Conservation (phyloP, 2,888 invertebrate genomes). For the Phymatocera aterrima region DNA sequence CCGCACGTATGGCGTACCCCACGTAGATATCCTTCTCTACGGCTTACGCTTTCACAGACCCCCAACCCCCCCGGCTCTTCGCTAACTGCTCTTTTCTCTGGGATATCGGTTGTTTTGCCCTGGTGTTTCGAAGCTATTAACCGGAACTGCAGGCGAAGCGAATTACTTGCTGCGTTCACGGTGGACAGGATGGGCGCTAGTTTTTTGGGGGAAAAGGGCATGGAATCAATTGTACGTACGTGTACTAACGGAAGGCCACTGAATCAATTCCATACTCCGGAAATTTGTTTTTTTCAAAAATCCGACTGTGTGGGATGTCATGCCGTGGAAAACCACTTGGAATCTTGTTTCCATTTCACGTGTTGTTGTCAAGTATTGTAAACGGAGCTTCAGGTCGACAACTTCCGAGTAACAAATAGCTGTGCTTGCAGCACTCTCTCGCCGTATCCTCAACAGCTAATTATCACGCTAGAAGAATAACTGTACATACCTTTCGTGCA, state of each 20-base stretch:
- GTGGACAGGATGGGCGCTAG: neutral
- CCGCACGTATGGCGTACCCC: neutral
- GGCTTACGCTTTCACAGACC: neutral
- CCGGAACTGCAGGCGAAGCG: neutral
- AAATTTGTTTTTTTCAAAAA: no score
- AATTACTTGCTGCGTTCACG: conserved; percentile 20
- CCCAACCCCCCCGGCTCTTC: neutral
- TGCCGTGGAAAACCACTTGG: no score
- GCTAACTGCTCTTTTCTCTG: conserved; percentile 37
- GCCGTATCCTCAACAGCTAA: no score
- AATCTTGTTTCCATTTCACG: no score
- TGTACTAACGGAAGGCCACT: neutral
- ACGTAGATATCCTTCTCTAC: neutral
- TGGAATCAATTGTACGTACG: neutral
- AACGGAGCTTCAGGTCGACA: no score
- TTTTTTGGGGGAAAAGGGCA: neutral
- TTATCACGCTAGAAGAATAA: no score
- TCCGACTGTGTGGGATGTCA: no score
- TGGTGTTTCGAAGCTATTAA: conserved; percentile 30
- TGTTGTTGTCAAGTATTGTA: no score
- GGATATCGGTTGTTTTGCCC: conserved; percentile 25
- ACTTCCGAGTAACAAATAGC: no score
- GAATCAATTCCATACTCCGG: no score
- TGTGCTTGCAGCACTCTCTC: no score
- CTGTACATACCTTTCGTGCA: no score